Conservation (phyloP, 2,888 invertebrate species). For the Pterostichus niger region DNA sequence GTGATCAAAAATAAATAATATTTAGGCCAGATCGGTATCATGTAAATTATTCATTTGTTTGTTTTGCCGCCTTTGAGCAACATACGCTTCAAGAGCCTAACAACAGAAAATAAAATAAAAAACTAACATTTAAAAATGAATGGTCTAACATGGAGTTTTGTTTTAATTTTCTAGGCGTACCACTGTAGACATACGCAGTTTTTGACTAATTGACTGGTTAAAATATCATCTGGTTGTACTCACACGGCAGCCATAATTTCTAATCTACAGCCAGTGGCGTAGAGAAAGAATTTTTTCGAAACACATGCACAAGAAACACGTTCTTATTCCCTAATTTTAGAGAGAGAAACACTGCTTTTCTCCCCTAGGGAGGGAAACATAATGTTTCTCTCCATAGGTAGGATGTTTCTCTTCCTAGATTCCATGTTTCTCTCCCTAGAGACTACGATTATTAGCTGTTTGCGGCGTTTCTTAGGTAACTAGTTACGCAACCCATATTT, state of each 20-base stretch:
- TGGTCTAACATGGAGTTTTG: conserved; percentile 35
- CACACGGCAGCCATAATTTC: conserved; percentile 9
- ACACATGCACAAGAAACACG: no score
- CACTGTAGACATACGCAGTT: background rate
- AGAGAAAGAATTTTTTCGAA: background rate
- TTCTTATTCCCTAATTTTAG: no score
- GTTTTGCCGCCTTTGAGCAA: conserved; percentile 31
- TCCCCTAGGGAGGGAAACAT: no score
- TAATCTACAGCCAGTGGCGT: conserved; percentile 9
- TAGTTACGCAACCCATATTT: no score
- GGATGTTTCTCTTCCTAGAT: no score
- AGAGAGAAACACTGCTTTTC: no score
- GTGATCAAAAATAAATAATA: conserved; percentile 36
- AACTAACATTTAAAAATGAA: conserved; percentile 20
- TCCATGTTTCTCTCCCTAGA: no score
- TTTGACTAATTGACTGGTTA: conserved; percentile 40
- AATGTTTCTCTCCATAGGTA: no score
- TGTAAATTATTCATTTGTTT: conserved; percentile 53
- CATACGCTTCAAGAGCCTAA: background rate
- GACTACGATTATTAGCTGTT: no score
- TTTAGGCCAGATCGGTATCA: conserved; percentile 36
- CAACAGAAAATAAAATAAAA: conserved; percentile 9
- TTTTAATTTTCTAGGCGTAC: conserved; percentile 34
- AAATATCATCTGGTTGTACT: conserved; percentile 10
- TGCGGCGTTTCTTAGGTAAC: no score